Evolutionary conservation across 2,888 invertebrate species (phyloP).

Genomic region (Diaprepes abbreviatus): DNA sequence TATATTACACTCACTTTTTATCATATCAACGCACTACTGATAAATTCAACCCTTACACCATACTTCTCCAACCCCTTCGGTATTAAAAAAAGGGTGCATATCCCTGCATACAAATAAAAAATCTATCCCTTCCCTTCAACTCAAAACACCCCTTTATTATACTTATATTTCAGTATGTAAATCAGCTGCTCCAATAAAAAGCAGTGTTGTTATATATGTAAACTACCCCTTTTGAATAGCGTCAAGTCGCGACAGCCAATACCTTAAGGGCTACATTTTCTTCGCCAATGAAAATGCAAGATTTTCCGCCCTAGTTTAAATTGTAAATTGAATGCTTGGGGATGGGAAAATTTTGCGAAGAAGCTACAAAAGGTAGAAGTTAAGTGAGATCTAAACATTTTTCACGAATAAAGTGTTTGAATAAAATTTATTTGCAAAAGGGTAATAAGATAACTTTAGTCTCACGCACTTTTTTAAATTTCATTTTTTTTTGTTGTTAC

Average conservation of each 20-base stretch:
- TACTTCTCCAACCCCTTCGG: constrained; percentile 41
- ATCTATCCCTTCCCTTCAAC: constrained; percentile 25
- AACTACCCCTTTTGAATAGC: constrained; percentile 43
- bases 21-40: not conserved
- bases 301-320: constrained; percentile 61
- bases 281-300: constrained; percentile 57
- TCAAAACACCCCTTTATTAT: constrained; percentile 9
- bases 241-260: constrained; percentile 30
- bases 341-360: not conserved
- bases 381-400: not conserved
- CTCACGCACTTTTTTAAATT: no score
- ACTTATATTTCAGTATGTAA: constrained; percentile 38
- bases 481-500: no score
- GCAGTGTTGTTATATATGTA: constrained; percentile 37
- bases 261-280: constrained; percentile 53
- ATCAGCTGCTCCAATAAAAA: constrained; percentile 46
- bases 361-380: not conserved
- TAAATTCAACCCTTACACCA: constrained; percentile 17
- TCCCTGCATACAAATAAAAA: constrained; percentile 31
- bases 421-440: no score
- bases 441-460: no score
- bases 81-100: constrained; percentile 22
- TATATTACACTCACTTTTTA: no score
- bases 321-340: constrained; percentile 57
- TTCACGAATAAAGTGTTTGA: not conserved